phyloP scores from a whole-genome alignment of 1,140 invertebrate genomes.

The Drosophila sucinea region DNA sequence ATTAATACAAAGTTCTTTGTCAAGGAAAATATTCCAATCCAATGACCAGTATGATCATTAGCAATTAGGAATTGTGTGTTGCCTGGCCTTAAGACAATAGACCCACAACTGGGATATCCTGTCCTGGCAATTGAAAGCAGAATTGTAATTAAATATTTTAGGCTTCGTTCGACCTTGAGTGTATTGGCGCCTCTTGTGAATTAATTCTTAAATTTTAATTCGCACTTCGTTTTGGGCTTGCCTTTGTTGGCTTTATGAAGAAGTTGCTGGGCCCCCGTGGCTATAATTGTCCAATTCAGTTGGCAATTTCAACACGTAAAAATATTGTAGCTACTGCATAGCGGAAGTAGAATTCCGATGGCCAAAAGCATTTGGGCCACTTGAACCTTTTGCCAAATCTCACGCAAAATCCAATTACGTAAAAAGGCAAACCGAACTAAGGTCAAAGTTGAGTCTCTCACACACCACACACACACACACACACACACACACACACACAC shows the following conservation, averaged over 20 bases:
- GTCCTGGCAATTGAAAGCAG: too few species aligned
- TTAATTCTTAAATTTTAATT: neutral
- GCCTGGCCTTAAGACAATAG: too few species aligned
- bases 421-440: constrained; percentile 60
- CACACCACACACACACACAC: constrained; percentile 14
- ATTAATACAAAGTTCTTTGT: too few species aligned
- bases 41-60: too few species aligned
- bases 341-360: constrained; percentile 9
- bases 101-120: too few species aligned
- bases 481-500: constrained; percentile 13
- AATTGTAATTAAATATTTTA: too few species aligned
- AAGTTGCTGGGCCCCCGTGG: neutral
- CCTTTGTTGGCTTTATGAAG: neutral
- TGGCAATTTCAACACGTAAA: neutral
- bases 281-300: constrained; percentile 9
- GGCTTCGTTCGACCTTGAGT: too few species aligned
- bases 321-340: neutral
- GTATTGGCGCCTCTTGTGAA: neutral
- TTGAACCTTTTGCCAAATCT: constrained; percentile 54
- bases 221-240: neutral
- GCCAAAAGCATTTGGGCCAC: constrained; percentile 22
- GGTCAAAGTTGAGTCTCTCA: constrained; percentile 60
- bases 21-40: too few species aligned
- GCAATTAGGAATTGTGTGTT: too few species aligned
- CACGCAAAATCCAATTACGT: constrained; percentile 74